Evolutionary conservation across 37 sponge, comb jelly and placozoan genomes (phyloP), one percentile per base, ranked within the genome.

Genomic region (Beroe ovata): DNA sequence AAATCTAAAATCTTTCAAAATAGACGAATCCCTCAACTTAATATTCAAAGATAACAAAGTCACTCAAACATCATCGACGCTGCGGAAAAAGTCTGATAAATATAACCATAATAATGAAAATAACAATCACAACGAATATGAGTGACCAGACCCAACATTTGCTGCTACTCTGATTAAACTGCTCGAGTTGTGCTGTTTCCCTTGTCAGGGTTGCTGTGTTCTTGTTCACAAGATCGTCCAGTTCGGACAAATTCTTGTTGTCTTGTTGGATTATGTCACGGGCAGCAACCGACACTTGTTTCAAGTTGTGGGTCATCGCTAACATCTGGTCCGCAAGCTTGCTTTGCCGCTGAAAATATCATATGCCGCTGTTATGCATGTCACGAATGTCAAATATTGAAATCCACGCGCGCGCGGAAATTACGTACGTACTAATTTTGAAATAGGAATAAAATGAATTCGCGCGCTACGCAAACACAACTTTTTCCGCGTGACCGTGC

Each of bases 71-170:
- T 62, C 29, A 62, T 16, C 63, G 23, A 6, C 29, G 23, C 21
- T 25, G 23, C 20, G 84, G 84, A 42, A 77, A 77, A 16, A 77
- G 54, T 77, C 84, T 39, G 23, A 77, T 77, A 41, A 77, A 77
- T 6, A 77, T 23, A 0, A 77, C 84, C 84, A 77, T 77, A 0
- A 77, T 54, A 77, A 77, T 77, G 47, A 77, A 77, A 36, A 77
- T 77, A 2, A 77, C 84, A 42, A 77, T 77, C 16, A 77, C 84
- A 11, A 77, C 47, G 54, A 77, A 77, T 42, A 77, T 42, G 36
- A 77, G 84, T 11, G 84, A 36, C 84, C 84, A 77, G 14, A 77
- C 84, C 84, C 84, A 77, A 40, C 84, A 77, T 54, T 77, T 77
- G 42, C 84, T 29, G 41, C 54, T 42, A 29, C 84, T 77, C 84